Conservation (phyloP, 2,888 invertebrate genomes). For the Drosophila sordidula region DNA sequence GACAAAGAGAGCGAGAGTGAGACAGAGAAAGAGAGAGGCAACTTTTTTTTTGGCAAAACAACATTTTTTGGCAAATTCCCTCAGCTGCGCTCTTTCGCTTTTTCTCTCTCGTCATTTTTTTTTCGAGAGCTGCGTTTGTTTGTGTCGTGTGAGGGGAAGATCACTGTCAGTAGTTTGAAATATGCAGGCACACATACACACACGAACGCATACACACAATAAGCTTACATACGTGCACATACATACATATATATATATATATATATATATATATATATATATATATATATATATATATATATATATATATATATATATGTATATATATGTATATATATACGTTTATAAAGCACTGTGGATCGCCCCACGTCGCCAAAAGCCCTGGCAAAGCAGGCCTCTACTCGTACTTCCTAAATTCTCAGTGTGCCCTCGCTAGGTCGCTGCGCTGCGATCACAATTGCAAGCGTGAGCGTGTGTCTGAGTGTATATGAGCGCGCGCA, state of each 20-base stretch:
- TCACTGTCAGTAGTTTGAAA: conserved; percentile 45
- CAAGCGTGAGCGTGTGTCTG: conserved; percentile 7
- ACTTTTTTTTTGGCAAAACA: conserved; percentile 21
- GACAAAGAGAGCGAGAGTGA: conserved; percentile 12
- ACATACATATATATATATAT: not conserved
- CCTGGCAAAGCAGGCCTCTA: conserved; percentile 10
- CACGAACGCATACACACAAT: not conserved
- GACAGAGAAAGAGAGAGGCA: conserved; percentile 1
- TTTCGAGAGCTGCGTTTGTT: conserved; percentile 11
- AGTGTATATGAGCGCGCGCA: not conserved
- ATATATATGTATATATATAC: not conserved
- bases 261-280: not conserved
- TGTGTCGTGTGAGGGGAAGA: conserved; percentile 17
- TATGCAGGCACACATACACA: conserved; percentile 34
- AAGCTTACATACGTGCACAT: no score
- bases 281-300: not conserved
- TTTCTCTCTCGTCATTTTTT: not conserved
- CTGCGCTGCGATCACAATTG: conserved; percentile 55
- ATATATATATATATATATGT: not conserved
- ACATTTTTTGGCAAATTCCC: conserved; percentile 57
- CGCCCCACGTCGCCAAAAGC: not conserved
- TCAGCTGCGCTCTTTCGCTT: conserved; percentile 15
- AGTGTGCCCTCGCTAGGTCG: conserved; percentile 66
- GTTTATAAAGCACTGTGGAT: no score
- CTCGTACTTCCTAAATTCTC: conserved; percentile 71